Base-by-base conservation (phyloP, 1,140 invertebrate species). In the Drosophila serrata region DNA sequence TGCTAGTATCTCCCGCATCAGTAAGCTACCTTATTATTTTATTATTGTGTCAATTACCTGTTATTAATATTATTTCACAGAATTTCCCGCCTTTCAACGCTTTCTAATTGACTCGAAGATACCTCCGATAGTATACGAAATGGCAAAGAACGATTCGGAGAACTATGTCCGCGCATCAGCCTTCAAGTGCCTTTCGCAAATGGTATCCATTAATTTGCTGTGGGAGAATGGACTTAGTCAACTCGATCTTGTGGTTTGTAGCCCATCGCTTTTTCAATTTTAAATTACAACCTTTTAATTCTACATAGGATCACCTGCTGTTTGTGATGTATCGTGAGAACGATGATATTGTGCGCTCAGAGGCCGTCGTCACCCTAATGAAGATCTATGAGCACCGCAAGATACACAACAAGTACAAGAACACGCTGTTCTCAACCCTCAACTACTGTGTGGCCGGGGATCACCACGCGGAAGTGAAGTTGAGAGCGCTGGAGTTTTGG, bases 401-500 rank as follows among this genome's bases (percentile, higher is more conserved):
- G 79, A 94, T 96, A 81, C 92, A 94, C 43, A 75, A 88, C 1
- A 82, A 91, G 22, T 93, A 94, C 57, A 93, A 93, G 53, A 86
- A 93, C 37, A 91, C 81, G 0, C 72, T 95, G 0, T 95, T 94
- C 60, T 94, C 94, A 43, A 93, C 94, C 6, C 95, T 97, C 94
- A 94, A 94, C 4, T 92, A 94, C 19, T 94, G 95, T 11, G 95
- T 95, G 8, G 93, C 95, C 1, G 93, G 94, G 6, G 96, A 97
- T 92, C 94, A 97, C 45, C 95, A 97, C 79, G 96, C 96, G 96
- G 96, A 97, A 92, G 96, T 97, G 0, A 96, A 96, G 91, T 79
- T 95, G 0, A 95, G 94, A 53, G 95, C 95, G 0, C 81, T 97
- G 0, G 92, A 94, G 48, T 97, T 96, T 73, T 97, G 96, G 96